Base-by-base conservation (phyloP, 2,888 invertebrate genomes). In the Yponomeuta evonymella region DNA sequence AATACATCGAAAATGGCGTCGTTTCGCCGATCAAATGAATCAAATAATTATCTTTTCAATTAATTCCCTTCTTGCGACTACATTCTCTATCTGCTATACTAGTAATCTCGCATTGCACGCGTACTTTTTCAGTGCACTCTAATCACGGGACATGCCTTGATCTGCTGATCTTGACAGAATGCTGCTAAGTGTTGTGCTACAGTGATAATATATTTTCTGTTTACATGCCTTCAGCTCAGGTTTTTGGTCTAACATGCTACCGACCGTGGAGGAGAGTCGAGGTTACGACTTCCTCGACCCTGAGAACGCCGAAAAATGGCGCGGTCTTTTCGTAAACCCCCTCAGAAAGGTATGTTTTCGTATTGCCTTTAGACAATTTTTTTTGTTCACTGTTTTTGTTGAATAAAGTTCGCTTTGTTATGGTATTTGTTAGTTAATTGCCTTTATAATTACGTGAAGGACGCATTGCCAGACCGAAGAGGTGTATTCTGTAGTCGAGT, bases 261-360 rank as follows among this genome's bases (percentile, higher is more conserved):
- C 92, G 81, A 90, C 91, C 75, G 92, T 90, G 86, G 92, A 92
- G 86, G 93, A 93, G 86, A 88, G 87, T 79, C 88, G 89, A 77
- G 92, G 92, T 76, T 97, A 96, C 93, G 97, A 98, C 93, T 98
- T 97, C 91, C 95, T 95, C 85, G 96, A 96, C 87, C 96, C 95
- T 83, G 97, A 97, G 88, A 98, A 97, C 92, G 95, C 95, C 79
- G 94, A 95, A 78, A 98, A 98, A 94, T 98, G 98, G 98, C 96
- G 96, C 84, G 97, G 98, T 76, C 93, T 98, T 76, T 96, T 98
- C 89, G 95, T 97, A 83, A 95, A 94, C 82, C 95, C 98, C 70
- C 94, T 98, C 81, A 95, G 95, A 88, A 97, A 97, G 96, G 98
- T 98, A 92, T 87, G 88, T 83, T 69, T 68, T 33, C 10, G 62